phyloP scores from a whole-genome alignment of 35 echinoderm and acorn worm genomes.

The Apostichopus japonicus region DNA sequence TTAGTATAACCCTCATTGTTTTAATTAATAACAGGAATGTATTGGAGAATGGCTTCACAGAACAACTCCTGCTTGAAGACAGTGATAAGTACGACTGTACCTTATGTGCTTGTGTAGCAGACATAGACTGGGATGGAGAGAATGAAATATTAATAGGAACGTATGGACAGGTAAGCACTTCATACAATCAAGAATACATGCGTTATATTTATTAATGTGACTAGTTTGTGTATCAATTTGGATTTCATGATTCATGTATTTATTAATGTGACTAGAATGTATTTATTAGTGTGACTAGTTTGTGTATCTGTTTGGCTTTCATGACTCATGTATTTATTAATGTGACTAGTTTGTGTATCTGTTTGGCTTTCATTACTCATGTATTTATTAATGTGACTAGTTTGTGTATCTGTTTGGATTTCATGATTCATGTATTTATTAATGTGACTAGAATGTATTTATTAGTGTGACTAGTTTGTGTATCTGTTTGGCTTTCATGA shows the following conservation, averaged over 20 bases:
- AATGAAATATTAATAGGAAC: conserved; percentile 89
- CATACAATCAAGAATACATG: background rate
- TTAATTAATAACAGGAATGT: conserved; percentile 13
- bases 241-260: background rate
- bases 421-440: too few relatives aligned
- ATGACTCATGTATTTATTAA: background rate
- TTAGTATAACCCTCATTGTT: background rate
- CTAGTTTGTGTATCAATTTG: too few relatives aligned
- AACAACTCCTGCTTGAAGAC: conserved; percentile 67
- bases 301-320: too few relatives aligned
- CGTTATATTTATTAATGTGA: too few relatives aligned
- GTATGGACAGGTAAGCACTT: conserved; percentile 84
- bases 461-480: too few relatives aligned
- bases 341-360: too few relatives aligned
- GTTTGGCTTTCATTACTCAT: too few relatives aligned
- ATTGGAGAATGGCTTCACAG: conserved; percentile 58
- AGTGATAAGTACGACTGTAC: conserved; percentile 86
- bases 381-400: too few relatives aligned
- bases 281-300: background rate
- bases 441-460: too few relatives aligned
- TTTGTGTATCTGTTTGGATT: too few relatives aligned
- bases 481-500: too few relatives aligned
- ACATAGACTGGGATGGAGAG: conserved; percentile 93
- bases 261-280: background rate
- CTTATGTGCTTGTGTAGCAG: conserved; percentile 77